Conservation (phyloP, 2,113 vertebrate genomes). For the Mirza zaza region DNA sequence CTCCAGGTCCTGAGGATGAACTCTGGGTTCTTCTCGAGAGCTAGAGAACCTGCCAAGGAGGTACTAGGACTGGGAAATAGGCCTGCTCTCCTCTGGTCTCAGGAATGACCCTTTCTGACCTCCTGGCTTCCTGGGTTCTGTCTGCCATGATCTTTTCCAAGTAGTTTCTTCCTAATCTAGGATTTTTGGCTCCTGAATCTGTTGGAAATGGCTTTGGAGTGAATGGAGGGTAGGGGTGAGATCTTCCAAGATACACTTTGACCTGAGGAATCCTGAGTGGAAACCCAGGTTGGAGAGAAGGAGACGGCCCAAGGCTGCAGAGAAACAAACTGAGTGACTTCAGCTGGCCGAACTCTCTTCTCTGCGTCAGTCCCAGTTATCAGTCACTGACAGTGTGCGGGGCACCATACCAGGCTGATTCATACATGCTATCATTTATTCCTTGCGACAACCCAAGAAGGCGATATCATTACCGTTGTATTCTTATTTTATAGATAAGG, state of each 20-base stretch:
- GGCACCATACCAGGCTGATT: accelerated
- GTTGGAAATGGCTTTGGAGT: not conserved
- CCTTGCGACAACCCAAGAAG: not conserved
- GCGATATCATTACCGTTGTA: not conserved
- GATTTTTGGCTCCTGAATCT: not conserved
- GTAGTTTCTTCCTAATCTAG: not conserved
- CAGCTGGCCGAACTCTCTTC: not conserved
- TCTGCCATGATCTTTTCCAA: not conserved
- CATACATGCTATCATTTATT: not conserved
- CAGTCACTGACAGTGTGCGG: not conserved
- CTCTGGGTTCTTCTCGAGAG: not conserved
- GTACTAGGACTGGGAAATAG: not conserved
- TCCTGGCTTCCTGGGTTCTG: not conserved
- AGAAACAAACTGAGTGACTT: not conserved
- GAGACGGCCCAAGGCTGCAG: not conserved
- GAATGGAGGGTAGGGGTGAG: not conserved
- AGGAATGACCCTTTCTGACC: not conserved
- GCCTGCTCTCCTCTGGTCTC: not conserved
- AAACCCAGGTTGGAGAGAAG: not conserved
- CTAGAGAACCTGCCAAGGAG: not conserved
- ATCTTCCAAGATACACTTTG: not conserved
- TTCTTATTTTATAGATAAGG: not conserved
- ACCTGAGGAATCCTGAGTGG: not conserved
- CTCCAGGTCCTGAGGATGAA: not conserved
- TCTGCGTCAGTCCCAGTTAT: not conserved